Conservation (phyloP, 2,113 vertebrate genomes). For the Baryphthengus martii region DNA sequence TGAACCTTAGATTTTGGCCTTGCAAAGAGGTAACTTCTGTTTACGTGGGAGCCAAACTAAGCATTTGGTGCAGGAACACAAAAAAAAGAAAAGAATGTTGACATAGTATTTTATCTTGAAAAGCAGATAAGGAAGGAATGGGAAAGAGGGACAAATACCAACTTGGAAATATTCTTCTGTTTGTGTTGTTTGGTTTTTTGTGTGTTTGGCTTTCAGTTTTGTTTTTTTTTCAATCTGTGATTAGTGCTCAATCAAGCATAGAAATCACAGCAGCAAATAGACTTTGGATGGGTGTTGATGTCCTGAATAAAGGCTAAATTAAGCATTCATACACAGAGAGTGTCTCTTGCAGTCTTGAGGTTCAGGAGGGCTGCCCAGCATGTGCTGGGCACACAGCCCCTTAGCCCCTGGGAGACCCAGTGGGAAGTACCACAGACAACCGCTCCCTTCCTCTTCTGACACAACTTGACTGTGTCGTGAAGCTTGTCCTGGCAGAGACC, state of each 20-base stretch:
- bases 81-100: not conserved
- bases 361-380: not conserved
- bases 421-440: rapidly evolving
- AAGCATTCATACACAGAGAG: not conserved
- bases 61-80: not conserved
- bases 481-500: rapidly evolving
- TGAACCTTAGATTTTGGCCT: not conserved
- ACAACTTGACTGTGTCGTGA: not conserved
- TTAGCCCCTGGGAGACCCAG: rapidly evolving
- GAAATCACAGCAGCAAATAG: not conserved
- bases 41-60: not conserved
- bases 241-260: not conserved
- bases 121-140: not conserved
- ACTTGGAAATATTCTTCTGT: not conserved
- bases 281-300: not conserved
- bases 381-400: not conserved
- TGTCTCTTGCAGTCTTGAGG: not conserved
- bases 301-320: not conserved
- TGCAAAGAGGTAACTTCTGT: not conserved
- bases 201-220: not conserved
- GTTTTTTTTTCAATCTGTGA: not conserved
- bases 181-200: not conserved
- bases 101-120: not conserved
- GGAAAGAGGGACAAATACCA: not conserved
- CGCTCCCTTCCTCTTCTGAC: not conserved